Evolutionary conservation across 2,797 vertebrate species (phyloP).

Genomic region (Sarcoramphus papa): DNA sequence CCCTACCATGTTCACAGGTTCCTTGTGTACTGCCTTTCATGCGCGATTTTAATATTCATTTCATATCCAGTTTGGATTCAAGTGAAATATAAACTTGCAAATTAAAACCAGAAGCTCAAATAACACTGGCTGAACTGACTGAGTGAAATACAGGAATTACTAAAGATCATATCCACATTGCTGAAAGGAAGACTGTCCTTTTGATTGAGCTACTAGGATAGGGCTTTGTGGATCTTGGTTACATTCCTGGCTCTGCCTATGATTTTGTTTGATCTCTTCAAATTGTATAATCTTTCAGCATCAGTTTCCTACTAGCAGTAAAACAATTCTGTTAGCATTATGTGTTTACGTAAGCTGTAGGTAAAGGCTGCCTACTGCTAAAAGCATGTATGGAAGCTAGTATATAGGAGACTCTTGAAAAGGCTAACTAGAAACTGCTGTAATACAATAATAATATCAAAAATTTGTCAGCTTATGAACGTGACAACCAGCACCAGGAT

Average conservation of each 20-base stretch:
- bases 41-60: not conserved
- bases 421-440: not conserved
- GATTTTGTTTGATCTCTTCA: not conserved
- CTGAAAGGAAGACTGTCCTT: not conserved
- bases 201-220: not conserved
- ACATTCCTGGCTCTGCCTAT: not conserved
- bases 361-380: not conserved
- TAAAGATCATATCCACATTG: not conserved
- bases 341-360: not conserved
- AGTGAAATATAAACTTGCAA: not conserved
- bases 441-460: not conserved
- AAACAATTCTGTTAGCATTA: not conserved
- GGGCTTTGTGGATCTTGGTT: not conserved
- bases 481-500: conserved; percentile 72
- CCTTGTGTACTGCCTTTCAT: not conserved
- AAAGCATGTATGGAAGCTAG: rapidly evolving
- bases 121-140: not conserved
- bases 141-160: not conserved
- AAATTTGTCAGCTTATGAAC: conserved; percentile 71
- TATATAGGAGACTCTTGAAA: not conserved
- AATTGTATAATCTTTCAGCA: not conserved
- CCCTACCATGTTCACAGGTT: not conserved
- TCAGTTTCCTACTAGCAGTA: not conserved
- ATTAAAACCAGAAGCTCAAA: not conserved
- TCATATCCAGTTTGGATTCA: not conserved